phyloP scores from a whole-genome alignment of 2,888 invertebrate genomes.

The Danaus chrysippus region DNA sequence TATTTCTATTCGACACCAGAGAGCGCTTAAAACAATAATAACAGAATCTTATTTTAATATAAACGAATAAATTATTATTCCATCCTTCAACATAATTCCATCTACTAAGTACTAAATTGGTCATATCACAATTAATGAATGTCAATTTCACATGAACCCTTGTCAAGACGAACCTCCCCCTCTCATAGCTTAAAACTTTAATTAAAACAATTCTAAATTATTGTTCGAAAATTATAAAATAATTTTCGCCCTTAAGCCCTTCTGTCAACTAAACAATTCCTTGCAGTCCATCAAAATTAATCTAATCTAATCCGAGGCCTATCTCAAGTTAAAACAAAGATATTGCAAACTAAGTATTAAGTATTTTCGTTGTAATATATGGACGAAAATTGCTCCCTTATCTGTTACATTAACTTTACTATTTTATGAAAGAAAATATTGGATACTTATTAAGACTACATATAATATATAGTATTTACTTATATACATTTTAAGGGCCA shows the following conservation, averaged over 20 bases:
- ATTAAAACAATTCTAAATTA: slow-evolving; percentile 69
- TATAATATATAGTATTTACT: too few species aligned
- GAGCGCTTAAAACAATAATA: slow-evolving; percentile 32
- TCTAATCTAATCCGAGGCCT: slow-evolving; percentile 69
- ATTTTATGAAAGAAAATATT: too few species aligned
- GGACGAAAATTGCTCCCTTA: slow-evolving; percentile 25
- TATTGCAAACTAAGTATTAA: slow-evolving; percentile 69
- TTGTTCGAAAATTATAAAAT: slow-evolving; percentile 67
- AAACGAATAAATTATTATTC: neutral
- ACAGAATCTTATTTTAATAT: neutral
- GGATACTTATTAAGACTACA: too few species aligned
- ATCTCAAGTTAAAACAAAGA: slow-evolving; percentile 74
- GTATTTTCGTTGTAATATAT: slow-evolving; percentile 41
- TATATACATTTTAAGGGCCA: too few species aligned
- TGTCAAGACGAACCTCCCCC: slow-evolving; percentile 49
- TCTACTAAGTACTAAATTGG: slow-evolving; percentile 1
- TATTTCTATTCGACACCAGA: slow-evolving; percentile 49
- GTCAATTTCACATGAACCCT: slow-evolving; percentile 50
- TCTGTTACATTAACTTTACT: slow-evolving; percentile 7
- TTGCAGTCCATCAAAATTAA: slow-evolving; percentile 77
- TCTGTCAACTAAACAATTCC: slow-evolving; percentile 72
- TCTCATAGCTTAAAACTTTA: slow-evolving; percentile 63
- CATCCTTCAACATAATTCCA: neutral
- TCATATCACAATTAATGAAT: slow-evolving; percentile 20
- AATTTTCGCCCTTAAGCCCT: slow-evolving; percentile 62